phyloP scores from a whole-genome alignment of 2,888 invertebrate genomes.

The Boloria selene region DNA sequence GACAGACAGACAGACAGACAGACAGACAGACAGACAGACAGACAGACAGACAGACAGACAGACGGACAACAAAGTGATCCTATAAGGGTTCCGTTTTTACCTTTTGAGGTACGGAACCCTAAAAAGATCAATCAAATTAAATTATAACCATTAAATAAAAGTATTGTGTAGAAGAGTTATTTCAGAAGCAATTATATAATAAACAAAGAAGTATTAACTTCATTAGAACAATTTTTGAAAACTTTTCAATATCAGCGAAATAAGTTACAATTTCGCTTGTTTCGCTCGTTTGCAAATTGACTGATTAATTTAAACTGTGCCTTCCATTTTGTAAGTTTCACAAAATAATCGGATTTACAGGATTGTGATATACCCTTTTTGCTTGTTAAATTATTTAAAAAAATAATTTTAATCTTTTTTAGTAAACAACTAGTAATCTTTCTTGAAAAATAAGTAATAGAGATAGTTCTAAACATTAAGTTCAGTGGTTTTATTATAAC shows the following conservation, averaged over 20 bases:
- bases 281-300: conserved; percentile 20
- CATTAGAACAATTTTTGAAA: conserved; percentile 16
- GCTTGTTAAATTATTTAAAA: neutral
- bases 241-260: conserved; percentile 11
- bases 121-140: too few species aligned
- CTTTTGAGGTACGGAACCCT: too few species aligned
- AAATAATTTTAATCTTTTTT: neutral
- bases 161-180: too few species aligned
- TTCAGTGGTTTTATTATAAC: too few species aligned
- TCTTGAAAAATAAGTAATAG: too few species aligned
- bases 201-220: conserved; percentile 4
- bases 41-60: too few species aligned
- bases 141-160: too few species aligned
- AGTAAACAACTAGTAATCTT: neutral
- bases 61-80: too few species aligned
- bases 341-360: conserved; percentile 15
- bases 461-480: too few species aligned
- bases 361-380: conserved; percentile 16
- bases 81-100: too few species aligned
- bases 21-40: too few species aligned
- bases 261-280: conserved; percentile 18
- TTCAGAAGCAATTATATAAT: neutral
- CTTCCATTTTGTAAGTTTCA: conserved; percentile 1
- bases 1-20: too few species aligned
- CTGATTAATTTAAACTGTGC: conserved; percentile 17